Percentiles rank a stretch among this genome's conserved stretches.
phyloP scores from a whole-genome alignment of 1,140 invertebrate genomes.

The Ectropis grisescens region DNA sequence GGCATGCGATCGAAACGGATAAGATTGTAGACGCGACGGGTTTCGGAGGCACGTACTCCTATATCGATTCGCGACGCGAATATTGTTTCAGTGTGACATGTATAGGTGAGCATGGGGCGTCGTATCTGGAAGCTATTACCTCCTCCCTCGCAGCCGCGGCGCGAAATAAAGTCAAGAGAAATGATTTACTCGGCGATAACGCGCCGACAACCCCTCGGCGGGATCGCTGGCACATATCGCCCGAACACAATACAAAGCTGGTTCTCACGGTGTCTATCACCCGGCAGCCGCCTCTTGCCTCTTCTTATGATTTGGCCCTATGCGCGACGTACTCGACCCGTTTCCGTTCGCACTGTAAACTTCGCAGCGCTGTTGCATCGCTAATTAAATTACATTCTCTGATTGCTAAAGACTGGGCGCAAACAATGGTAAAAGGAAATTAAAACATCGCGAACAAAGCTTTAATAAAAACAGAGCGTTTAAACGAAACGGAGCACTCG shows the following conservation, averaged over 20 bases:
- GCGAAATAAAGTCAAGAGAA: constrained; percentile 52
- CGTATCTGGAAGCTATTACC: constrained; percentile 49
- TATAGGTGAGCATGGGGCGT: constrained; percentile 34
- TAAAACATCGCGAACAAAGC: constrained; percentile 13
- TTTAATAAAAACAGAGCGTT: constrained; percentile 20
- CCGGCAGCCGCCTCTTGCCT: constrained; percentile 4
- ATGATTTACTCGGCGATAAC: constrained; percentile 38
- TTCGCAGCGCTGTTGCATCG: too few species aligned
- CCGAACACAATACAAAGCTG: constrained; percentile 19
- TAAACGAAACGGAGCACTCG: constrained; percentile 25
- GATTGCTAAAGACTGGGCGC: constrained; percentile 1
- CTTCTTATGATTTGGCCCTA: constrained; percentile 2
- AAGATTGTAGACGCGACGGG: constrained; percentile 10
- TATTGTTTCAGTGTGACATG: constrained; percentile 53
- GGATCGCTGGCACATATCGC: constrained; percentile 33
- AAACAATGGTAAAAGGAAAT: constrained; percentile 8
- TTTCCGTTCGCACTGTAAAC: background rate
- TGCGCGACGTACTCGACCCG: constrained; percentile 6
- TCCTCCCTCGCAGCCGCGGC: constrained; percentile 22
- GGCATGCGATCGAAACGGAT: constrained; percentile 8
- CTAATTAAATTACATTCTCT: too few species aligned
- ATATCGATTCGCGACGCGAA: constrained; percentile 38
- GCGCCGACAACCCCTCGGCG: constrained; percentile 22
- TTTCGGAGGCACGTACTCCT: constrained; percentile 30
- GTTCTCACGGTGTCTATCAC: constrained; percentile 8